Conservation (phyloP, 2,888 invertebrate genomes). For the Reticulitermes lucifugus region DNA sequence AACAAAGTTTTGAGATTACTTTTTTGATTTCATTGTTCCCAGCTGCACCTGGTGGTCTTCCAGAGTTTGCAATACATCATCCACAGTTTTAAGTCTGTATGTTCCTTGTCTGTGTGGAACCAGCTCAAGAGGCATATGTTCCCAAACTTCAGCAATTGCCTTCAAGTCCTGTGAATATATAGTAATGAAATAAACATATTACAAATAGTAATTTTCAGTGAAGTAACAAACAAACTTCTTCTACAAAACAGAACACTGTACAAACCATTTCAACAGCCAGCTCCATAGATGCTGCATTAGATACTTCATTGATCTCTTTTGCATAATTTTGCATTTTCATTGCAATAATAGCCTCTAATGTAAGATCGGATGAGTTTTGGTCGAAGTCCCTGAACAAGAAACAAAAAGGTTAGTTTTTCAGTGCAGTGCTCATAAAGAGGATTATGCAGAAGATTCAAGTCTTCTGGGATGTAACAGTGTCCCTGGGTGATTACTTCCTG, state of each 20-base stretch:
- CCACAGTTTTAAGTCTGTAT: slow-evolving; percentile 79
- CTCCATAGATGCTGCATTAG: slow-evolving; percentile 90
- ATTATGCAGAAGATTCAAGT: too few species aligned
- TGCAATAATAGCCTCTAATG: slow-evolving; percentile 81
- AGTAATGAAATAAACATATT: not conserved
- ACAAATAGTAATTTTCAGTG: not conserved
- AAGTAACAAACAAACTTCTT: too few species aligned
- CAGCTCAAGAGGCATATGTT: slow-evolving; percentile 78
- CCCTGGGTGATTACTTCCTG: too few species aligned
- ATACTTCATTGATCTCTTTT: slow-evolving; percentile 87
- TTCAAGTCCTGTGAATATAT: slow-evolving; percentile 69
- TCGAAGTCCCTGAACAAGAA: slow-evolving; percentile 75
- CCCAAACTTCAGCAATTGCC: slow-evolving; percentile 79
- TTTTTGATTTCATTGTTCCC: slow-evolving; percentile 88
- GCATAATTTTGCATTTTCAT: slow-evolving; percentile 86
- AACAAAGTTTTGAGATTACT: slow-evolving; percentile 58
- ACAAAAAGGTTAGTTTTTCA: not conserved
- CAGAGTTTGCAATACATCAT: slow-evolving; percentile 81
- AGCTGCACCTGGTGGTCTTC: slow-evolving; percentile 89
- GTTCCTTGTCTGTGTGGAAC: slow-evolving; percentile 70
- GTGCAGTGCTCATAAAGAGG: too few species aligned
- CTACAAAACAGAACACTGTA: not conserved
- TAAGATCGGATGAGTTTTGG: slow-evolving; percentile 81
- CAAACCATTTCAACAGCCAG: slow-evolving; percentile 78
- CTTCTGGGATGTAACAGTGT: too few species aligned